These are phyloP conservation scores for Bugula neritina DNA, from an alignment of 2,888 invertebrate species.

Conservation along the genomic window DNA sequence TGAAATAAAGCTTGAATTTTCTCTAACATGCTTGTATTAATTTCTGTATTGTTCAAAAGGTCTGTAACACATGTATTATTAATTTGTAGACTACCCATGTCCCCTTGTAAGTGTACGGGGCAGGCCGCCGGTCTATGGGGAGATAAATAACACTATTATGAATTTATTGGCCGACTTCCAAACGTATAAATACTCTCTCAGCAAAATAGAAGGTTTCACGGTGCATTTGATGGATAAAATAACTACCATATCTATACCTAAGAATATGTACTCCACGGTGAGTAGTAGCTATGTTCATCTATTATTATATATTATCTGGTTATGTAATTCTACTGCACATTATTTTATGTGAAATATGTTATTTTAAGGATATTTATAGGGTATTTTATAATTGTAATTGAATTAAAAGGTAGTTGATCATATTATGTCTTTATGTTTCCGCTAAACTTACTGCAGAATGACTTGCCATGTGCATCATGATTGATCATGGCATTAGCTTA, in stretches of 20 bases:
- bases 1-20: too few relatives aligned
- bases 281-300: slow-evolving; percentile 29
- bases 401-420: too few relatives aligned
- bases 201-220: slow-evolving; percentile 68
- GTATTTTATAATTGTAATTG: too few relatives aligned
- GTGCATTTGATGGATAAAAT: slow-evolving; percentile 77
- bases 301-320: not conserved
- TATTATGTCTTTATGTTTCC: too few relatives aligned
- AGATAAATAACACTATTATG: slow-evolving; percentile 81
- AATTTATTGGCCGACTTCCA: slow-evolving; percentile 78
- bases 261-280: slow-evolving; percentile 61
- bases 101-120: slow-evolving; percentile 71
- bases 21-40: too few relatives aligned
- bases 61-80: not conserved
- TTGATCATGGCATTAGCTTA: too few relatives aligned
- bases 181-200: slow-evolving; percentile 73
- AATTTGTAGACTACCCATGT: slow-evolving; percentile 66
- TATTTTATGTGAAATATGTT: too few relatives aligned
- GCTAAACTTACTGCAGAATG: too few relatives aligned
- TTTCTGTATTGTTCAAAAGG: too few relatives aligned
- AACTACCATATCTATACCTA: slow-evolving; percentile 70
- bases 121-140: slow-evolving; percentile 72
- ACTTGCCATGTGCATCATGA: too few relatives aligned
- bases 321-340: too few relatives aligned
- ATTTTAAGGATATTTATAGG: too few relatives aligned